A percentile compares a stretch with the other conserved stretches of the same genome.
Evolutionary conservation across 1,140 invertebrate genomes (phyloP).

Genomic region (Bombus ignitus): DNA sequence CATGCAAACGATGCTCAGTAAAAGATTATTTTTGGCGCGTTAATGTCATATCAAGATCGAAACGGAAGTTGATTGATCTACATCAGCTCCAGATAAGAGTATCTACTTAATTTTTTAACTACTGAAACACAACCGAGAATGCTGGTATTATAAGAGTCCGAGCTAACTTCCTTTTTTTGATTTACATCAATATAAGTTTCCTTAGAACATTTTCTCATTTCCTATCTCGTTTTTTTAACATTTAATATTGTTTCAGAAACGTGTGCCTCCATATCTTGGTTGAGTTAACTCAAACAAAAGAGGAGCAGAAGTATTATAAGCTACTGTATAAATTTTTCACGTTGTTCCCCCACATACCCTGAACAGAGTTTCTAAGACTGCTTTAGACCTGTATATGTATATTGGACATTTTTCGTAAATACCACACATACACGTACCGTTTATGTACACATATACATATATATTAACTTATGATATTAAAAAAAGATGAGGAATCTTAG

Average conservation of each 20-base stretch:
- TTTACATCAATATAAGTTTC: slow-evolving; percentile 17
- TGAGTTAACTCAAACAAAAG: slow-evolving; percentile 28
- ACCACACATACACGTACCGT: slow-evolving; percentile 47
- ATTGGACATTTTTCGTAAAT: slow-evolving; percentile 57
- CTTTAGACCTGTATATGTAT: slow-evolving; percentile 64
- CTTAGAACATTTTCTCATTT: not conserved
- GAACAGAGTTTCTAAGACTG: slow-evolving; percentile 67
- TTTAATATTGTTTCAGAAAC: slow-evolving; percentile 11
- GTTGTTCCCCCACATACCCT: slow-evolving; percentile 35
- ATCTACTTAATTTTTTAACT: slow-evolving; percentile 35
- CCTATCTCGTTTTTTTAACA: not conserved
- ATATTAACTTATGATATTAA: slow-evolving; percentile 62
- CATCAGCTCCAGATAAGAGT: slow-evolving; percentile 63
- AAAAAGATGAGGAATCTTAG: not conserved
- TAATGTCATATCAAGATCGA: slow-evolving; percentile 15
- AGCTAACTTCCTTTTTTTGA: slow-evolving; percentile 2
- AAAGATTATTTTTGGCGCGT: slow-evolving; percentile 17
- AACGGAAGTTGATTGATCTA: slow-evolving; percentile 9
- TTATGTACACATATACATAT: slow-evolving; percentile 62
- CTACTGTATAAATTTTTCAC: slow-evolving; percentile 61
- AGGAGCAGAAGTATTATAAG: slow-evolving; percentile 51
- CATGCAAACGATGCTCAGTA: not conserved
- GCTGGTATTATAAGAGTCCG: slow-evolving; percentile 35
- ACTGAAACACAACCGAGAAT: slow-evolving; percentile 49
- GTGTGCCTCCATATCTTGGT: slow-evolving; percentile 14